Conservation (phyloP, 2,888 invertebrate species). For the Ametastegia equiseti region DNA sequence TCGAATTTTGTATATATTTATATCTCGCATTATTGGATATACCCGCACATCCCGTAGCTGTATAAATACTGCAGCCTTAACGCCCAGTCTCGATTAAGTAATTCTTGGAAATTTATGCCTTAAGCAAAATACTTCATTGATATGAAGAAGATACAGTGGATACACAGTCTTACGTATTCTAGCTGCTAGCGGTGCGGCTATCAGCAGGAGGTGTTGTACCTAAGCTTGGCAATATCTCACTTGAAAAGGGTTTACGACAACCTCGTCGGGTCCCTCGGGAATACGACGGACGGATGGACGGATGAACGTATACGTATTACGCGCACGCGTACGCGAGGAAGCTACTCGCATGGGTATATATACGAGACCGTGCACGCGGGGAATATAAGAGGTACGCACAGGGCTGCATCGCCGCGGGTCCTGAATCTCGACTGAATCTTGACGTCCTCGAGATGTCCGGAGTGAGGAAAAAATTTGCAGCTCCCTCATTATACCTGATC, state of each 20-base stretch:
- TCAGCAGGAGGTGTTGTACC: conserved; percentile 33
- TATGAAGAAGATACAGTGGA: too few relatives aligned
- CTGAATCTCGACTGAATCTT: conserved; percentile 21
- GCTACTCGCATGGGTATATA: conserved; percentile 27
- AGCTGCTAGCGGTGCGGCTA: conserved; percentile 8
- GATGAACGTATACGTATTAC: too few relatives aligned
- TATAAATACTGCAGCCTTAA: too few relatives aligned
- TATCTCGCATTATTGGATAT: too few relatives aligned
- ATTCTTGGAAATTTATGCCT: conserved; percentile 8
- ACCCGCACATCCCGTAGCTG: background rate
- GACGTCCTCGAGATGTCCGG: conserved; percentile 30
- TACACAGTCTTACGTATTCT: background rate
- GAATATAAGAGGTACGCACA: background rate
- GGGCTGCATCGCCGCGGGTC: conserved; percentile 26
- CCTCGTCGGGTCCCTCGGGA: background rate
- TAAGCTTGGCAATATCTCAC: conserved; percentile 39
- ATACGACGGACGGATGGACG: background rate
- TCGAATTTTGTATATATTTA: background rate
- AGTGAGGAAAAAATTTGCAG: background rate
- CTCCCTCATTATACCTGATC: conserved; percentile 15
- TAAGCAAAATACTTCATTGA: conserved; percentile 25
- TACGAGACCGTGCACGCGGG: background rate
- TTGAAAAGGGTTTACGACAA: conserved; percentile 42
- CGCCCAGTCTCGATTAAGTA: background rate
- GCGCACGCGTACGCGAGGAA: conserved; percentile 42